Evolutionary conservation across 2,797 vertebrate genomes (phyloP), one percentile per base, ranked within the genome.

Genomic region (Syngnathus rostellatus): DNA sequence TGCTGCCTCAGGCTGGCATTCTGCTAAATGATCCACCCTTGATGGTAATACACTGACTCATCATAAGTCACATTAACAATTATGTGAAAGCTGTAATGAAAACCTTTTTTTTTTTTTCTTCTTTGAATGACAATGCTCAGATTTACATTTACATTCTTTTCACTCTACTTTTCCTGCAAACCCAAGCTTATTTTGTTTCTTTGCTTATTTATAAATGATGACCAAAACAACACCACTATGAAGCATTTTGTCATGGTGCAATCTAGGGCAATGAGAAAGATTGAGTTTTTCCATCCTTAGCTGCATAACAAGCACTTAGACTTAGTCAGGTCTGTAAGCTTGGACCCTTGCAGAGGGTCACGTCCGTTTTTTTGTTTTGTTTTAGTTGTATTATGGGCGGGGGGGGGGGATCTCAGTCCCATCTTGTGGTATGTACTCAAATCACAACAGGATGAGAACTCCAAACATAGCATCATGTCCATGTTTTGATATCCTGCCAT

Each of bases 81-180:
- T 77, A 80, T 69, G 77, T 86, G 81, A 68, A 83, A 72, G 63
- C 66, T 73, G 72, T 86, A 78, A 79, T 81, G 25, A 81, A 74
- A 75, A 69, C 75, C 60, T 55, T 59, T 66, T 60, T 63, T 75
- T 75, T 73, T 0, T 0, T 76, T 68, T 74, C 77, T 69, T 64
- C n/a, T 31, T 31, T 4, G 2, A 11, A 6, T 46, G 5, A 46
- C 5, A 46, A 17, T 17, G 14, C 45, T 17, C 45, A 46, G 45
- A 72, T 72, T 38, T 57, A 76, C 79, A 80, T 53, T 55, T 31
- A 84, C 70, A 82, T 82, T 77, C 72, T 77, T 80, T 71, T 65
- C 19, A 64, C 63, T 6, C 1, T 25, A 3, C 6, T 58, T 37
- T 17, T 58, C 14, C 6, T 38, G 31, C 57, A 39, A 38, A 59